Conservation (phyloP, 1,140 invertebrate species). For the Drosophila funebris region DNA sequence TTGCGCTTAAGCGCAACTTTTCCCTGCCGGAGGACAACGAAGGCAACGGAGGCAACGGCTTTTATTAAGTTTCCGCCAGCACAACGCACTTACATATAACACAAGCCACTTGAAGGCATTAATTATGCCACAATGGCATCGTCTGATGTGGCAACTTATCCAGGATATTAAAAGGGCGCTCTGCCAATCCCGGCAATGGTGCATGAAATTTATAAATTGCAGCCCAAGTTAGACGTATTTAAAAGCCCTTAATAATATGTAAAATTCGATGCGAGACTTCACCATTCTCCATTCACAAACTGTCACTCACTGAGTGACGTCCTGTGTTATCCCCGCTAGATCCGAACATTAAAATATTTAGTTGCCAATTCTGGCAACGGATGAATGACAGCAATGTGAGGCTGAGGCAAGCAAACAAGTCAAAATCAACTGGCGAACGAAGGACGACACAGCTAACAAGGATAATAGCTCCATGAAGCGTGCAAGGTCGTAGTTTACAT, state of each 20-base stretch:
- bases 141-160: slow-evolving; percentile 20
- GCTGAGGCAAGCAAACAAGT: slow-evolving; percentile 41
- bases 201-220: slow-evolving; percentile 47
- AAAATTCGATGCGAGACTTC: background rate
- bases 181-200: slow-evolving; percentile 43
- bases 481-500: slow-evolving; percentile 13
- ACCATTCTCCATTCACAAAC: background rate
- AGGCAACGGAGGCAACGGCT: too few species aligned
- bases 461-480: slow-evolving; percentile 30
- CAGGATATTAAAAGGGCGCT: slow-evolving; percentile 43
- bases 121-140: slow-evolving; percentile 61
- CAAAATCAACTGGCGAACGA: slow-evolving; percentile 20
- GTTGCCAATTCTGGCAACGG: slow-evolving; percentile 47
- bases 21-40: slow-evolving; percentile 59
- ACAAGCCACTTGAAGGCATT: slow-evolving; percentile 48
- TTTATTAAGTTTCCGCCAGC: slow-evolving; percentile 63
- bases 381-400: slow-evolving; percentile 2
- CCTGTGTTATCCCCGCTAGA: slow-evolving; percentile 46
- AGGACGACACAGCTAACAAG: slow-evolving; percentile 33
- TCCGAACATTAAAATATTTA: slow-evolving; percentile 64
- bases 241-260: slow-evolving; percentile 13
- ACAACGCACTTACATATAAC: slow-evolving; percentile 23
- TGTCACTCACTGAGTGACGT: slow-evolving; percentile 42
- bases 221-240: slow-evolving; percentile 22
- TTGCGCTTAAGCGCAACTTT: slow-evolving; percentile 60